Evolutionary conservation across 2,888 invertebrate genomes (phyloP), one percentile per base, ranked within the genome.

Genomic region (Galerucella pusilla): DNA sequence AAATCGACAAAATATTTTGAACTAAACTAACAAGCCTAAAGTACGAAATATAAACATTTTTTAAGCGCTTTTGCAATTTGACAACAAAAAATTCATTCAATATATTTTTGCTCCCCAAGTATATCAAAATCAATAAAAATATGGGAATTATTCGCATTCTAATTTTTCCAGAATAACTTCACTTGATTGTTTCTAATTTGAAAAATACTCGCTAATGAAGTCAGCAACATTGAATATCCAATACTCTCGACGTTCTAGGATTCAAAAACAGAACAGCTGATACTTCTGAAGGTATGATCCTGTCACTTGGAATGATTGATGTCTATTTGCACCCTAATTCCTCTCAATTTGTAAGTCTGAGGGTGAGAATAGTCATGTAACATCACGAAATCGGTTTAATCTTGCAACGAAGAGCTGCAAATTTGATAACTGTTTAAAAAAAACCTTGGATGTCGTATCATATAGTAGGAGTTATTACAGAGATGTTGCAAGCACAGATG

Each of bases 271-370:
- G 57, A 60, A 72, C 72, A 72, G 72, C 72, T 72, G 72, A 72
- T 72, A 49, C 72, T 67, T 35, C 49, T 60, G 35, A 66, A 72
- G 66, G 72, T 72, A 67, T 67, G 72, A 72, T 67, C 60, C 72
- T 67, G 72, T 72, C 72, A 54, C 60, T 52, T n/a, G 14, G 42
- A 66, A 49, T 72, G 72, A 72, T 72, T 72, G 66, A 72, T 72
- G 72, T 66, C 59, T 60, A 60, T 72, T 72, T 72, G 66, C 72
- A 72, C 72, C 72, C 72, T 67, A 72, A 72, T 66, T 72, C 66
- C 72, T 67, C 66, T 66, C 66, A 72, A 72, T 72, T 67, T 72
- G 66, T 72, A 49, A 72, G 66, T 72, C 60, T 72, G 45, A 67
- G 66, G 66, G 66, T 66, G 72, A 61, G 42, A 49, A 72, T 66